Percentiles rank a stretch among this genome's conserved stretches.
phyloP scores from a whole-genome alignment of 2,113 vertebrate species.

The Odobenus rosmarus region DNA sequence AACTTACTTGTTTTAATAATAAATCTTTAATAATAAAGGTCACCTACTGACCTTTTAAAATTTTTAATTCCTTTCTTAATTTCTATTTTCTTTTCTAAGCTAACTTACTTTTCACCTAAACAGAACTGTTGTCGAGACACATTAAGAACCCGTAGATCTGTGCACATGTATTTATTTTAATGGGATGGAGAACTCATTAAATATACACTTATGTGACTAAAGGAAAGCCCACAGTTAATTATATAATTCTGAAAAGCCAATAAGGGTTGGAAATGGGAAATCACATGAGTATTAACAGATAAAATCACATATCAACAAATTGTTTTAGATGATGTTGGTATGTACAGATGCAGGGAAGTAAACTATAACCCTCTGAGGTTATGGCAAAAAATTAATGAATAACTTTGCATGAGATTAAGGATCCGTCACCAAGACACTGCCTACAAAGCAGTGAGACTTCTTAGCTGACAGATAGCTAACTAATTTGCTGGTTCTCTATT shows the following conservation, averaged over 20 bases:
- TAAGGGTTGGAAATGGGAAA: constrained; percentile 1
- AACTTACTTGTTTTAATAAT: neutral
- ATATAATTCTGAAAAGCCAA: constrained; percentile 41
- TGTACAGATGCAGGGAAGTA: constrained; percentile 28
- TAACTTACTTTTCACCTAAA: constrained; percentile 33
- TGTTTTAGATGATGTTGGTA: constrained; percentile 37
- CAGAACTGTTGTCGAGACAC: neutral
- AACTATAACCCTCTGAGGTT: constrained; percentile 14
- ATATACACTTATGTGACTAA: constrained; percentile 41
- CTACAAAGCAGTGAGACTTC: neutral
- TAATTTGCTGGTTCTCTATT: constrained; percentile 20
- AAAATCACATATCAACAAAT: constrained; percentile 8
- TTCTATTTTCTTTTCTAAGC: constrained; percentile 6
- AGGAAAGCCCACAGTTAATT: constrained; percentile 54
- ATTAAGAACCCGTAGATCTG: constrained; percentile 52
- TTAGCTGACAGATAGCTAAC: neutral
- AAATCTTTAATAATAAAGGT: neutral
- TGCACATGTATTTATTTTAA: neutral
- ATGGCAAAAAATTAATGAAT: constrained; percentile 24
- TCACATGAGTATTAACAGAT: constrained; percentile 40
- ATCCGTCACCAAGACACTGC: neutral
- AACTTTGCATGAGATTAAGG: constrained; percentile 40
- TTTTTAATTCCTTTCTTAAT: constrained; percentile 14
- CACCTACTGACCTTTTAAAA: neutral
- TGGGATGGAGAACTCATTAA: constrained; percentile 43